These are phyloP conservation scores for Pao palembangensis DNA, from an alignment of 2,113 vertebrate genomes.

Conservation along the genomic window DNA sequence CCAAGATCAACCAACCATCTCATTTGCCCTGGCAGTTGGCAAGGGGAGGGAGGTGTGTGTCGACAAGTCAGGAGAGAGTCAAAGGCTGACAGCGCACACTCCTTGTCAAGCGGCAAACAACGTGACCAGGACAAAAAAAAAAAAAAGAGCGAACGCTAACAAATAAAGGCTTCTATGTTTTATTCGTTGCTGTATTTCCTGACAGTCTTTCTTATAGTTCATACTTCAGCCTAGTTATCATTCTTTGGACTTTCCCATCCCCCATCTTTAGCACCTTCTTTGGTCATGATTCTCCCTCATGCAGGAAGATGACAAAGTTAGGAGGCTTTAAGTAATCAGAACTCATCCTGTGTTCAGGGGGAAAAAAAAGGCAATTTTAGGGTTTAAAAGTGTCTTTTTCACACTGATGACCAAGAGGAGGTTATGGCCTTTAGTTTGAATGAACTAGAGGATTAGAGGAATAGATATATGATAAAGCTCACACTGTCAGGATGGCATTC, in stretches of 20 bases:
- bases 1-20: constrained; percentile 51
- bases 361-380: too few species aligned
- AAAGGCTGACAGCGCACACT: constrained; percentile 36
- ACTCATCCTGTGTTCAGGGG: constrained; percentile 30
- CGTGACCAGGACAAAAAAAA: constrained; percentile 34
- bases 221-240: too few species aligned
- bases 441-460: too few species aligned
- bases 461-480: too few species aligned
- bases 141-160: constrained; percentile 4
- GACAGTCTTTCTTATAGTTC: too few species aligned
- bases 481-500: too few species aligned
- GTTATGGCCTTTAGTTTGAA: too few species aligned
- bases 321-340: constrained; percentile 37
- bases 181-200: neutral
- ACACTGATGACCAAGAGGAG: too few species aligned
- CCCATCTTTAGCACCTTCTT: neutral
- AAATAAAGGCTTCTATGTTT: neutral
- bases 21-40: constrained; percentile 56
- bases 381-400: too few species aligned
- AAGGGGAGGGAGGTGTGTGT: constrained; percentile 41
- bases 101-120: constrained; percentile 33
- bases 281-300: constrained; percentile 27
- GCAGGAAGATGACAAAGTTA: constrained; percentile 61
- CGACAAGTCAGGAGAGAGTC: constrained; percentile 46
- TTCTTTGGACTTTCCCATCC: neutral